Conservation (phyloP, 2,113 vertebrate species). For the Lycaon pictus region DNA sequence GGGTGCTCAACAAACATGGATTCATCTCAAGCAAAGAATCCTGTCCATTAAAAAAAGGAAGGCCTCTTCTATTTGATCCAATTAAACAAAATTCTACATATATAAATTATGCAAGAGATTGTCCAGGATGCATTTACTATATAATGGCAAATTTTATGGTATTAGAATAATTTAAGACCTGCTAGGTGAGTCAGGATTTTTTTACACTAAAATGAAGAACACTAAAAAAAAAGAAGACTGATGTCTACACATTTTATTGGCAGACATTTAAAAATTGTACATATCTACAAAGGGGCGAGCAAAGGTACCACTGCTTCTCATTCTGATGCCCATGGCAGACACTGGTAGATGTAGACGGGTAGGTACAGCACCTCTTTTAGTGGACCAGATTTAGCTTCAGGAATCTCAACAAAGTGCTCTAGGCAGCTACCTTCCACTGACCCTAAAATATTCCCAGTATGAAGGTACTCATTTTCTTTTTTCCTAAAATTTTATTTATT, state of each 20-base stretch:
- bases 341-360: too few relatives aligned
- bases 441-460: neutral
- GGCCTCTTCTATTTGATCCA: neutral
- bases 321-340: neutral
- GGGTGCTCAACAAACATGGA: neutral
- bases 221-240: neutral
- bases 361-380: neutral
- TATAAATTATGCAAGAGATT: neutral
- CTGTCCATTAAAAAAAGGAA: neutral
- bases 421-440: neutral
- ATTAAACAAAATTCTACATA: neutral
- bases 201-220: neutral
- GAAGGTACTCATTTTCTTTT: neutral
- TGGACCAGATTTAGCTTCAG: neutral
- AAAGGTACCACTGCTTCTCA: neutral
- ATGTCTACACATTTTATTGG: neutral
- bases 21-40: conserved; percentile 5
- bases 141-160: neutral
- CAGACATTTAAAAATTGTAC: neutral
- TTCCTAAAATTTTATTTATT: too few relatives aligned
- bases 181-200: neutral
- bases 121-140: neutral
- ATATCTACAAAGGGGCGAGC: neutral
- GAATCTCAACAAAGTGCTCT: neutral
- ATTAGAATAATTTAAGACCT: neutral